Base-by-base conservation (phyloP, 2,113 vertebrate species). In the Tringa solitaria region DNA sequence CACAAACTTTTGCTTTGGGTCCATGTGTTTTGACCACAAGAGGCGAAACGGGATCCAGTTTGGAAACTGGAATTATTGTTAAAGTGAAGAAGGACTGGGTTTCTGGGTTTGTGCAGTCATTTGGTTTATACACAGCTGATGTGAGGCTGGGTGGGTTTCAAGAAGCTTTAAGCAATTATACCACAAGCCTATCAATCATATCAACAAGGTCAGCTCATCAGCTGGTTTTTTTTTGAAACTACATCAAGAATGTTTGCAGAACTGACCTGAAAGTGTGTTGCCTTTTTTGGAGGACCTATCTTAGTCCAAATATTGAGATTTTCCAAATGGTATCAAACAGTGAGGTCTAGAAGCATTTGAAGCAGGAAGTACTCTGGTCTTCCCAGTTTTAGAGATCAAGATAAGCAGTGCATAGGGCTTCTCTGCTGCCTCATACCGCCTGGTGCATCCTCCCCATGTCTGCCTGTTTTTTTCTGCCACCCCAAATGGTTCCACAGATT, bases 1-100 rank as follows among this genome's bases (percentile, higher is more conserved):
- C 6, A 8, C 61, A 37, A 30, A 43, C 15, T 64, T 50, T n/a
- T 80, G 11, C 51, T 81, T 17, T 27, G 15, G 51, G 4, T 4
- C 15, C 16, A 1, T 22, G 6, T 2, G 17, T 30, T 76, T 51
- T 54, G 45, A 33, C 22, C 10, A 32, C 2, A 0, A 33, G 15
- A 53, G 12, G 61, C 17, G 51, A 59, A 80, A 15, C 15, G 19
- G 32, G 17, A 43, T 70, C n/a, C 20, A 5, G 3, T 28, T 33
- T 39, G 32, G 59, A 67, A 39, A 61, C 23, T 54, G 8, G 18
- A 14, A 6, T 48, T 50, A 20, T 43, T 50, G 9, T 35, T 56
- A 2, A 50, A 14, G 24, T 16, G 45, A 73, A 60, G 51, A 18
- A 84, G 43, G 33, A 50, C 15, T 7, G 28, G 6, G 8, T 79